Percentiles rank a stretch among this genome's conserved stretches.
Evolutionary conservation across 2,888 invertebrate species (phyloP).

Genomic region (Tetramorium bicarinatum): DNA sequence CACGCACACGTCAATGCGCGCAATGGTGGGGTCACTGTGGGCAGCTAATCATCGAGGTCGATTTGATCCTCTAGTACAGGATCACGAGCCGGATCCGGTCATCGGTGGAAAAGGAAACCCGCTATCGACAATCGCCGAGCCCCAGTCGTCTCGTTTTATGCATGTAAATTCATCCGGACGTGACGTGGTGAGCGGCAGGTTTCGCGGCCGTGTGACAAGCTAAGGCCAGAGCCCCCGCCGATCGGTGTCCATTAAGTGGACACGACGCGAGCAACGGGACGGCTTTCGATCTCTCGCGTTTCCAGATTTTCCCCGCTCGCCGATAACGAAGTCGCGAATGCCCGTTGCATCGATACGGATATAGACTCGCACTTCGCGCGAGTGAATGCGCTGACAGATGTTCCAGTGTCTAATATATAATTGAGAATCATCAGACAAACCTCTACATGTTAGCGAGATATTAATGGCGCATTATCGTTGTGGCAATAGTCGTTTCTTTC

Average conservation of each 20-base stretch:
- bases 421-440: conserved; percentile 9
- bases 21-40: conserved; percentile 33
- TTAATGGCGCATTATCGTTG: conserved; percentile 37
- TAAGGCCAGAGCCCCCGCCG: conserved; percentile 82
- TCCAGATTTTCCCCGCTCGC: conserved; percentile 70
- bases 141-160: conserved; percentile 80
- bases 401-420: conserved; percentile 31
- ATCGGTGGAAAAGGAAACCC: conserved; percentile 78
- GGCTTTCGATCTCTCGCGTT: conserved; percentile 75
- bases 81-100: conserved; percentile 48
- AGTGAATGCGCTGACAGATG: conserved; percentile 5
- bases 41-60: conserved; percentile 49
- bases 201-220: conserved; percentile 74
- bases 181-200: conserved; percentile 80
- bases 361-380: conserved; percentile 10
- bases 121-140: conserved; percentile 76
- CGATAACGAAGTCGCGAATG: conserved; percentile 38
- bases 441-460: conserved; percentile 35
- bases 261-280: conserved; percentile 67
- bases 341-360: conserved; percentile 13
- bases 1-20: conserved; percentile 24
- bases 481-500: conserved; percentile 41
- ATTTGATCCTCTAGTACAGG: conserved; percentile 51
- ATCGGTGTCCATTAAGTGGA: conserved; percentile 82
- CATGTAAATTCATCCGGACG: conserved; percentile 85